These are phyloP conservation scores for Ormia ochracea DNA, from an alignment of 2,888 invertebrate species.

Conservation along the genomic window DNA sequence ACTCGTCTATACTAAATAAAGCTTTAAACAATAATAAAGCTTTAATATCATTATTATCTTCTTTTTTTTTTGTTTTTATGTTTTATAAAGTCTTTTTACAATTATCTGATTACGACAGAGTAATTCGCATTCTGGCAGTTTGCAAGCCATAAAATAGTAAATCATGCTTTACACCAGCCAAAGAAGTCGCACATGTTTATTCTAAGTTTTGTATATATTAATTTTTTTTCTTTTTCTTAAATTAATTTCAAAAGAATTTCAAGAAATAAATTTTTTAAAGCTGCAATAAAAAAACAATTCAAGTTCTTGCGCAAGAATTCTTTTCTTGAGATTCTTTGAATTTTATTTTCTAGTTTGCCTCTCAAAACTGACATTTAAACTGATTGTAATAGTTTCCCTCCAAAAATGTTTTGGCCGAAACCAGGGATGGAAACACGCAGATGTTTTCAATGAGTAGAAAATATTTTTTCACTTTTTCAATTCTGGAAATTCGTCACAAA, in stretches of 20 bases:
- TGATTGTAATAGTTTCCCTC: neutral
- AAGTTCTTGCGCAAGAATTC: neutral
- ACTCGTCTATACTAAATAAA: no score
- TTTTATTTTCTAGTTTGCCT: neutral
- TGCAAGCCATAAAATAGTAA: neutral
- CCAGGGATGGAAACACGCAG: neutral
- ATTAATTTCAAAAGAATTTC: neutral
- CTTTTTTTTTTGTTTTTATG: no score
- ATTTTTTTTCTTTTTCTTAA: neutral
- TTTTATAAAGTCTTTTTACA: no score
- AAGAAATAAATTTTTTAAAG: neutral
- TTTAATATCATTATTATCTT: no score
- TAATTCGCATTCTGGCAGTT: no score
- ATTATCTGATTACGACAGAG: no score
- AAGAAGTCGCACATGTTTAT: neutral
- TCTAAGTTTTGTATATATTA: neutral
- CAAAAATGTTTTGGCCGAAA: neutral
- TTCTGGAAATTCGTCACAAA: no score
- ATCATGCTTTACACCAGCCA: neutral
- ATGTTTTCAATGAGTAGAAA: no score
- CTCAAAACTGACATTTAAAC: neutral
- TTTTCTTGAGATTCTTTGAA: neutral
- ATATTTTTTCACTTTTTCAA: no score
- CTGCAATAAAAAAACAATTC: neutral
- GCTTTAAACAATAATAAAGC: no score